Conservation (phyloP, 2,113 vertebrate species). For the Epinephelus fuscoguttatus region DNA sequence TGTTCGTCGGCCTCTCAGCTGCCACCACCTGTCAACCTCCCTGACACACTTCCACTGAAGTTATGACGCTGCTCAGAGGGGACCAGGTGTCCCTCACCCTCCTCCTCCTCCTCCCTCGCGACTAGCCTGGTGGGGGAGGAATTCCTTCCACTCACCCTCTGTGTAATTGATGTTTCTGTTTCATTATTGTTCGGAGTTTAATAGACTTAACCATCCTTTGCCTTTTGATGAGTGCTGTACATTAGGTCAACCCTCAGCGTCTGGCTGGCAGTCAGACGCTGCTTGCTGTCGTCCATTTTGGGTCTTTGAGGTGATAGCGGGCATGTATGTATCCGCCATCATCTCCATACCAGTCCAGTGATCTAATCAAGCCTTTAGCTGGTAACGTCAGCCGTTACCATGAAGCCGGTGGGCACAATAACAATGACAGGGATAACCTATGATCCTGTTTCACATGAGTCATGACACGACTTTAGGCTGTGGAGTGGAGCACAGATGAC, state of each 20-base stretch:
- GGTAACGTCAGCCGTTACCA: constrained; percentile 57
- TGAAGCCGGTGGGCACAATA: constrained; percentile 51
- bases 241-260: not conserved
- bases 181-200: not conserved
- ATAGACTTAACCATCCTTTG: not conserved
- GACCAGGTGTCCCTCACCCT: constrained; percentile 59
- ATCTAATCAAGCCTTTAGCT: constrained; percentile 56
- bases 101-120: constrained; percentile 24
- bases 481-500: constrained; percentile 1
- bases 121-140: constrained; percentile 22
- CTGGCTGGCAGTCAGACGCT: not conserved
- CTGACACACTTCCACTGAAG: constrained; percentile 71
- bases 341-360: constrained; percentile 58
- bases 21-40: constrained; percentile 83
- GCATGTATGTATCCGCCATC: constrained; percentile 22
- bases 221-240: not conserved
- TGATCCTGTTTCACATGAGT: constrained; percentile 60
- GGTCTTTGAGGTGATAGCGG: constrained; percentile 24
- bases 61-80: constrained; percentile 63
- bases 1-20: constrained; percentile 80
- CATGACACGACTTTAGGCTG: constrained; percentile 52
- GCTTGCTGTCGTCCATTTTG: constrained; percentile 11
- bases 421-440: constrained; percentile 47
- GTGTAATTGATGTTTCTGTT: not conserved
- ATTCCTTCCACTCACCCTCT: constrained; percentile 65